phyloP scores from a whole-genome alignment of 2,797 vertebrate species.

The Discoglossus pictus region DNA sequence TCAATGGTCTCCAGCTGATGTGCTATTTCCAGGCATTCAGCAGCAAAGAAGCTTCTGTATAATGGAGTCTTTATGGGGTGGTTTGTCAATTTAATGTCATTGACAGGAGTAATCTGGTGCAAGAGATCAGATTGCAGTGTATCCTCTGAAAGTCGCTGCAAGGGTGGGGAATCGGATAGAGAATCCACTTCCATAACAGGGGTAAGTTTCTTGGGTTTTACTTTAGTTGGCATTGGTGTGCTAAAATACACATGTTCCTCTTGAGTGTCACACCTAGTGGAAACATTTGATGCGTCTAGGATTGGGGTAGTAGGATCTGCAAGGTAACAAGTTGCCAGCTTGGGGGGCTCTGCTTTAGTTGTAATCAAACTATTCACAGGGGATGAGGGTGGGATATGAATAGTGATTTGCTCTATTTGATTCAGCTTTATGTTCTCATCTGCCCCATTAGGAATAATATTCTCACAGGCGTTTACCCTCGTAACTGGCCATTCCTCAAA shows the following conservation, averaged over 20 bases:
- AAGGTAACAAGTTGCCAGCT: neutral
- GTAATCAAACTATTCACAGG: too few relatives aligned
- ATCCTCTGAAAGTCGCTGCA: neutral
- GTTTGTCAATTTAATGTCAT: too few relatives aligned
- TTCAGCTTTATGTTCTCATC: too few relatives aligned
- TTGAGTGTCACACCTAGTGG: neutral
- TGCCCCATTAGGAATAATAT: too few relatives aligned
- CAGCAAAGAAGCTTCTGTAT: constrained; percentile 43
- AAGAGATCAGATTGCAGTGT: neutral
- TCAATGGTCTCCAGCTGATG: neutral
- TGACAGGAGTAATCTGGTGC: too few relatives aligned
- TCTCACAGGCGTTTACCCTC: too few relatives aligned
- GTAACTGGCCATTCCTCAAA: too few relatives aligned
- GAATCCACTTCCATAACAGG: constrained; percentile 7
- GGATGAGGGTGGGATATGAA: too few relatives aligned
- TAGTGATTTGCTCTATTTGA: too few relatives aligned
- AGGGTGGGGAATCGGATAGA: too few relatives aligned
- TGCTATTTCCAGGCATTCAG: constrained; percentile 40
- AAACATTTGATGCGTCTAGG: too few relatives aligned
- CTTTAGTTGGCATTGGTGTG: constrained; percentile 7
- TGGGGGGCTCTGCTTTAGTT: too few relatives aligned
- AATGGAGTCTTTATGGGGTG: neutral
- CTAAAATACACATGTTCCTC: constrained; percentile 7
- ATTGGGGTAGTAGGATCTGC: neutral
- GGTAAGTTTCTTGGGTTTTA: neutral